A percentile compares a stretch with the other conserved stretches of the same genome.
Evolutionary conservation across 2,113 vertebrate genomes (phyloP).

Genomic region (Guaruba guarouba): DNA sequence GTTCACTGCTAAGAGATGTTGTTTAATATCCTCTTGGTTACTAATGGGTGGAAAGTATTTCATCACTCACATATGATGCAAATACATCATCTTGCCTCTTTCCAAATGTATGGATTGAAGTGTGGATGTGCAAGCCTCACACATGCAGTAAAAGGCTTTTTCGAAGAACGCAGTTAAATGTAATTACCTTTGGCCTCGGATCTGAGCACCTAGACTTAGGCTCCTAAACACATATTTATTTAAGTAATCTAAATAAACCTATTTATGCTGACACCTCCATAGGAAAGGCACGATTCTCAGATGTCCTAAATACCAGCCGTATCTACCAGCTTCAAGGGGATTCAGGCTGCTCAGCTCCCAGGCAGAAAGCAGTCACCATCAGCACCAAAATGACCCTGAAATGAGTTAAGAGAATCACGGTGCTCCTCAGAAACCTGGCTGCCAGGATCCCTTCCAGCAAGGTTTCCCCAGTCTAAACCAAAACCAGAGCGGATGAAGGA

Average conservation of each 20-base stretch:
- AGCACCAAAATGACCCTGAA: background rate
- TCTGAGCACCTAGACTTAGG: slow-evolving; percentile 39
- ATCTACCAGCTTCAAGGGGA: background rate
- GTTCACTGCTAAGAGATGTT: slow-evolving; percentile 26
- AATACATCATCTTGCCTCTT: slow-evolving; percentile 52
- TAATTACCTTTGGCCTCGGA: slow-evolving; percentile 63
- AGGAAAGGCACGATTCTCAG: slow-evolving; percentile 27
- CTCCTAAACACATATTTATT: slow-evolving; percentile 64
- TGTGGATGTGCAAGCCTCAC: slow-evolving; percentile 47
- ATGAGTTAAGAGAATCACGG: background rate
- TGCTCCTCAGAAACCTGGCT: background rate
- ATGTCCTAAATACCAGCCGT: slow-evolving; percentile 27
- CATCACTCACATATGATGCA: slow-evolving; percentile 61
- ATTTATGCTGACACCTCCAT: slow-evolving; percentile 58
- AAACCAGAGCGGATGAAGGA: background rate
- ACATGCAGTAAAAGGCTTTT: slow-evolving; percentile 33
- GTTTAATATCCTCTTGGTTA: slow-evolving; percentile 62
- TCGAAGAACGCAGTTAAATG: slow-evolving; percentile 28
- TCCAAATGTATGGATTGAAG: slow-evolving; percentile 45
- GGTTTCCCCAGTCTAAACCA: background rate
- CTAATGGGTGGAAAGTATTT: slow-evolving; percentile 62
- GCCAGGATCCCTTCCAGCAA: background rate
- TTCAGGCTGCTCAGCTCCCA: background rate
- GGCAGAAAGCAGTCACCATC: background rate
- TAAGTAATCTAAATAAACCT: slow-evolving; percentile 66